Evolutionary conservation across 2,888 invertebrate species (phyloP).

Genomic region (Chymomyza amoena): DNA sequence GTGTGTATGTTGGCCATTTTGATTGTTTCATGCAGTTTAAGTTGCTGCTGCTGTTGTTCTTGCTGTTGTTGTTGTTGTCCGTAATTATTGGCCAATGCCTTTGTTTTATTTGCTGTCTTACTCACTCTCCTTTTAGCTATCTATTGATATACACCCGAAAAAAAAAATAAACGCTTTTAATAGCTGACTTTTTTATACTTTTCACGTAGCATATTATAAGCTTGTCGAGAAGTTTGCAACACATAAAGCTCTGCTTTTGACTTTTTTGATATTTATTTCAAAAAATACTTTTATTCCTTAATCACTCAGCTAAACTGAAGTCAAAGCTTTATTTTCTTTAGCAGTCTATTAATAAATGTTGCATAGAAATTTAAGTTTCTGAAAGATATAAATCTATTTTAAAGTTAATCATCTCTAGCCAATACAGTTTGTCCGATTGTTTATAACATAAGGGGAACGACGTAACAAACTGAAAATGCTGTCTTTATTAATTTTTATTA

Average conservation of each 20-base stretch:
- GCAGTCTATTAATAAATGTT: too few relatives aligned
- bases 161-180: neutral
- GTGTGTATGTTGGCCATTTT: constrained; percentile 15
- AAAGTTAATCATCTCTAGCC: too few relatives aligned
- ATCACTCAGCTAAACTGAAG: too few relatives aligned
- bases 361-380: too few relatives aligned
- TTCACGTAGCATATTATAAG: neutral
- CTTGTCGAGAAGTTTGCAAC: constrained; percentile 22
- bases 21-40: constrained; percentile 41
- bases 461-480: too few relatives aligned
- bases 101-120: constrained; percentile 14
- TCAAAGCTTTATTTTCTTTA: too few relatives aligned
- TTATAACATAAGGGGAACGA: too few relatives aligned
- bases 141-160: neutral
- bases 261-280: too few relatives aligned
- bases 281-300: too few relatives aligned
- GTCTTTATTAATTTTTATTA: too few relatives aligned
- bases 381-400: too few relatives aligned
- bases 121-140: neutral
- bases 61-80: constrained; percentile 22
- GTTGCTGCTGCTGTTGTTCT: constrained; percentile 20
- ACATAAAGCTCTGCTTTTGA: constrained; percentile 25
- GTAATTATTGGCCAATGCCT: constrained; percentile 67
- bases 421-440: too few relatives aligned
- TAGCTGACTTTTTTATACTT: constrained; percentile 8